Percentiles rank a stretch among this genome's conserved stretches.
These are phyloP conservation scores for Drosophila persimilis DNA, from an alignment of 1,140 invertebrate genomes.

Conservation along the genomic window DNA sequence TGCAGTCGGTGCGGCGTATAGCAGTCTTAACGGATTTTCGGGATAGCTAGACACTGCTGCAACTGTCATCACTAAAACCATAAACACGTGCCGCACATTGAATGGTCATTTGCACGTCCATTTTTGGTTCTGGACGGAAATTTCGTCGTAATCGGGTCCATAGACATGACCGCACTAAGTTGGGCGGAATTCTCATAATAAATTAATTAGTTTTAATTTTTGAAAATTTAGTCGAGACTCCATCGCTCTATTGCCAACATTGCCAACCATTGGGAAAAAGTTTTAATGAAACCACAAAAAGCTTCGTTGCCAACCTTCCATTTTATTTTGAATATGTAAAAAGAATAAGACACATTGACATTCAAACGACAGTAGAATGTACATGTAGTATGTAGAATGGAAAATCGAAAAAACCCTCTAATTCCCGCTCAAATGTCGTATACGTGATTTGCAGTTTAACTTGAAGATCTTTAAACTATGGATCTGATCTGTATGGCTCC, in stretches of 20 bases:
- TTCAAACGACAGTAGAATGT: too few relatives aligned
- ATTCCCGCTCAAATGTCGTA: too few relatives aligned
- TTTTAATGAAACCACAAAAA: too few relatives aligned
- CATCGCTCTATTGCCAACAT: background rate
- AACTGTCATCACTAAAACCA: background rate
- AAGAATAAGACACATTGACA: too few relatives aligned
- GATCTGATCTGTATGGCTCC: too few relatives aligned
- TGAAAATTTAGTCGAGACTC: background rate
- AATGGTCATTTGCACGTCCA: constrained; percentile 33
- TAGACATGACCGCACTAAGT: background rate
- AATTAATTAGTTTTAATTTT: constrained; percentile 30
- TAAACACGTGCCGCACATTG: constrained; percentile 22
- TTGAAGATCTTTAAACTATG: too few relatives aligned
- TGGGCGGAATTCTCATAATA: constrained; percentile 2
- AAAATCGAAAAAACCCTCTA: too few relatives aligned
- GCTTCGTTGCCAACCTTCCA: too few relatives aligned
- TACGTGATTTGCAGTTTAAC: too few relatives aligned
- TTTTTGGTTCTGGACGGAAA: constrained; percentile 22
- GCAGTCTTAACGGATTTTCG: constrained; percentile 16
- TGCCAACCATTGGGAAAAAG: background rate
- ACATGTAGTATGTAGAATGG: too few relatives aligned
- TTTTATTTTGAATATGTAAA: too few relatives aligned
- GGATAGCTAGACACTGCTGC: background rate
- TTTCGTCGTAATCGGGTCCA: constrained; percentile 15
- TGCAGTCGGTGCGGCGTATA: constrained; percentile 35